These are phyloP conservation scores for Orestias chungarensis DNA, from an alignment of 2,797 vertebrate species.

Conservation along the genomic window DNA sequence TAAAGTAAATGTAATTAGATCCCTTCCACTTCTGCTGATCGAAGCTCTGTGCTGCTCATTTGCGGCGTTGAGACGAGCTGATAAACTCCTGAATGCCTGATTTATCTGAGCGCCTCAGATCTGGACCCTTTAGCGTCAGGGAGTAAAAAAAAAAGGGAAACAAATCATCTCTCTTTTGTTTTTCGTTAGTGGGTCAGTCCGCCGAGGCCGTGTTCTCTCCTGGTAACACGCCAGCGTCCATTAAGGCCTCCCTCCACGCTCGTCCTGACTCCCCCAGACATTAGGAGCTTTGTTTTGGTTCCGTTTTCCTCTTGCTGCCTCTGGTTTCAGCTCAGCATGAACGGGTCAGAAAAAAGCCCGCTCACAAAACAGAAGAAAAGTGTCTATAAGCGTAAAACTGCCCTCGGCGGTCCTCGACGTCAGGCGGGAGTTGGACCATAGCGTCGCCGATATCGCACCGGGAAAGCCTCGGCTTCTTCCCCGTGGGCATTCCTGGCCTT, in stretches of 20 bases:
- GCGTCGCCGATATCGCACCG: conserved; percentile 47
- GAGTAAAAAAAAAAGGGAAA: conserved; percentile 30
- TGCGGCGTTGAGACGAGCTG: conserved; percentile 34
- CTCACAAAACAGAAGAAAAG: conserved; percentile 19
- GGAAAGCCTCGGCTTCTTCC: conserved; percentile 42
- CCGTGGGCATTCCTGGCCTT: conserved; percentile 18
- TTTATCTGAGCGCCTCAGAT: conserved; percentile 48
- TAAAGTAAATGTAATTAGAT: too few species aligned
- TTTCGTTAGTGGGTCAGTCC: conserved; percentile 45
- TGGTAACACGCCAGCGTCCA: conserved; percentile 52
- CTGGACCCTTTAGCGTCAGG: conserved; percentile 19
- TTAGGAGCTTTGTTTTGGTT: conserved; percentile 31
- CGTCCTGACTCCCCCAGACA: conserved; percentile 26
- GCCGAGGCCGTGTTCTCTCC: conserved; percentile 28
- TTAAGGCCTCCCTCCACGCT: conserved; percentile 52
- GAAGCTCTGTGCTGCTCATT: neutral
- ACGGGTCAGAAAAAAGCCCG: conserved; percentile 26
- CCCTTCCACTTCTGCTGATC: too few species aligned
- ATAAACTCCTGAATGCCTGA: conserved; percentile 51
- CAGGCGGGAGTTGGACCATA: conserved; percentile 59
- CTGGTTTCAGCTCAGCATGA: conserved; percentile 11
- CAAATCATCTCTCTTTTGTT: conserved; percentile 56
- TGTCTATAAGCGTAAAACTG: conserved; percentile 53
- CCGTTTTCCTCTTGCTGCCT: conserved; percentile 9
- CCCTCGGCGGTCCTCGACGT: conserved; percentile 63